These are phyloP conservation scores for Lateolabrax maculatus DNA, from an alignment of 2,797 vertebrate species.

Conservation along the genomic window DNA sequence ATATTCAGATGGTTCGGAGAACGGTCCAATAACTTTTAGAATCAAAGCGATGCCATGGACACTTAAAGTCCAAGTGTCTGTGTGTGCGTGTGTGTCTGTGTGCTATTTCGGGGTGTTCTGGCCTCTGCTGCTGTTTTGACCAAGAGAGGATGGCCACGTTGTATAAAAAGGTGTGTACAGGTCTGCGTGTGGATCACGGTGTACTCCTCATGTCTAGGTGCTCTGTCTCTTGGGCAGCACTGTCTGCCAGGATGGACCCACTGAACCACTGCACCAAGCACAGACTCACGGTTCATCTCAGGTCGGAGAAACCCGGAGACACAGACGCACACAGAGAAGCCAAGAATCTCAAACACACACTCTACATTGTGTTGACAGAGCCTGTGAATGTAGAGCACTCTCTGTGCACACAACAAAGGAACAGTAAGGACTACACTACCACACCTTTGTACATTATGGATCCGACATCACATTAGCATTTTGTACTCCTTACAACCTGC, in stretches of 20 bases:
- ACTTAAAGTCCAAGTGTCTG: background rate
- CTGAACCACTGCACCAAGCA: constrained; percentile 25
- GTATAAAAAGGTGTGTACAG: constrained; percentile 31
- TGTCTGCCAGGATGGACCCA: constrained; percentile 58
- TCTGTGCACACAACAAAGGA: background rate
- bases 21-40: background rate
- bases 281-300: constrained; percentile 46
- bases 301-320: constrained; percentile 41
- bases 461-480: background rate
- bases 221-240: constrained; percentile 39
- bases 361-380: constrained; percentile 8
- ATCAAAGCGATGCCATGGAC: no score
- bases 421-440: background rate
- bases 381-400: background rate
- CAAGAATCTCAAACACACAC: constrained; percentile 25
- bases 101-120: constrained; percentile 13
- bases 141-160: constrained; percentile 22
- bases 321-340: constrained; percentile 18
- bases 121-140: constrained; percentile 42
- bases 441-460: background rate
- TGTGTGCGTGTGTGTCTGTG: background rate
- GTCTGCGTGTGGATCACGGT: constrained; percentile 53
- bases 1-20: background rate
- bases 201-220: constrained; percentile 41
- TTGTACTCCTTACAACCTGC: background rate